Conservation (phyloP, 2,888 invertebrate genomes). For the Saturnia japonica region DNA sequence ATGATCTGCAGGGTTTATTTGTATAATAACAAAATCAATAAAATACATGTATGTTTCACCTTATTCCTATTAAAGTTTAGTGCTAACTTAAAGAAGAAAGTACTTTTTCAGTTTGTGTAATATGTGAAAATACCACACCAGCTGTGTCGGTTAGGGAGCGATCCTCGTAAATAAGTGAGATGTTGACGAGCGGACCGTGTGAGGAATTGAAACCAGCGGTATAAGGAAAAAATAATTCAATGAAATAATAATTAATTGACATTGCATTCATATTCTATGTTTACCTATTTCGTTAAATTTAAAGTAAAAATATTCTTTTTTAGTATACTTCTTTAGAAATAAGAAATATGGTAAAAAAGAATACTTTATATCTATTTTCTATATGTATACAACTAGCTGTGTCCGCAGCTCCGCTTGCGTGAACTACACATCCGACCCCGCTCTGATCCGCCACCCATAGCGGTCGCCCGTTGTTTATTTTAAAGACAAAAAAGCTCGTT, state of each 20-base stretch:
- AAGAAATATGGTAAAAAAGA: too few species aligned
- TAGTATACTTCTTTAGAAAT: too few species aligned
- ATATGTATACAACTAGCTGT: too few species aligned
- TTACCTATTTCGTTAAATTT: not conserved
- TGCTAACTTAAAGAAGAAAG: not conserved
- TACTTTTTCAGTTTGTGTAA: slow-evolving; percentile 15
- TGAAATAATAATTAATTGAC: not conserved
- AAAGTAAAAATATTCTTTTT: not conserved
- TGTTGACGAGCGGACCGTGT: slow-evolving; percentile 66
- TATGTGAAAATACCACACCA: slow-evolving; percentile 32
- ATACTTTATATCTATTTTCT: too few species aligned
- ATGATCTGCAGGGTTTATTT: not conserved
- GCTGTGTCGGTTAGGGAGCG: slow-evolving; percentile 59
- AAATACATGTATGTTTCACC: not conserved
- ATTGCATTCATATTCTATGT: not conserved
- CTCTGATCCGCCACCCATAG: too few species aligned
- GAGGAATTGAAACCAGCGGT: slow-evolving; percentile 63
- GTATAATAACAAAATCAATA: not conserved
- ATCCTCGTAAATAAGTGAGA: slow-evolving; percentile 76
- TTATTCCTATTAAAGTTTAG: not conserved
- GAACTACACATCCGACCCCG: too few species aligned
- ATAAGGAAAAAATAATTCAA: slow-evolving; percentile 20
- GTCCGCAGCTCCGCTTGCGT: too few species aligned
- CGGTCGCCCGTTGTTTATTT: too few species aligned
- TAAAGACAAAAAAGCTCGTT: too few species aligned